Evolutionary conservation across 2,113 vertebrate genomes (phyloP), one percentile per base, ranked within the genome.

Genomic region (Galemys pyrenaicus): DNA sequence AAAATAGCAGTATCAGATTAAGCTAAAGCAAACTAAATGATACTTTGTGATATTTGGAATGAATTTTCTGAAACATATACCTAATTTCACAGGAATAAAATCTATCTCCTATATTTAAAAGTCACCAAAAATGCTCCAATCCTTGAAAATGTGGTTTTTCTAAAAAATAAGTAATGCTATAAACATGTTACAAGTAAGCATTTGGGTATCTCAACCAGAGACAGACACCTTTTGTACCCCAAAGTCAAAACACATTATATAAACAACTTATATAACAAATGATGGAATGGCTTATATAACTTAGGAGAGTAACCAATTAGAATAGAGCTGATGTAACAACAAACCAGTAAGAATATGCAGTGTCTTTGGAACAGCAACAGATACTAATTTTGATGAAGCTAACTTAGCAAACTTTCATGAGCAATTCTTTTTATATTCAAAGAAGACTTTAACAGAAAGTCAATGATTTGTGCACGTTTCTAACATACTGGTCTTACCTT

Each of bases 21-120:
- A 94, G 83, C 81, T 84, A 88, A 94, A 91, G 26, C 54, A 87
- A 96, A 89, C 5, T 68, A 83, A 93, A 79, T 77, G 62, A 93
- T 77, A 22, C 4, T 85, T 89, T 91, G 20, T 88, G 22, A 64
- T 81, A 22, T 46, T 0, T 91, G 13, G 77, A 92, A 90, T 77
- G 19, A 86, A 91, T 54, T 78, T 70, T 87, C 83, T 70, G 3
- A 49, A 90, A 80, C 79, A 35, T 24, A 73, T 71, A 54, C 39
- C 51, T 79, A 74, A 79, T 58, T 30, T 49, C 37, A 58, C 26
- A 81, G 86, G 20, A 91, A 82, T 82, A 92, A 93, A 89, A 94
- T 67, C 16, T 70, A 35, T 83, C 54, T 54, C 12, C 32, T 89
- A 20, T 49, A n/a, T n/a, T 86, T 87, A 58, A 68, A 91, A 85